These are phyloP conservation scores for Rutilus rutilus DNA, from an alignment of 2,113 vertebrate species.

Conservation along the genomic window DNA sequence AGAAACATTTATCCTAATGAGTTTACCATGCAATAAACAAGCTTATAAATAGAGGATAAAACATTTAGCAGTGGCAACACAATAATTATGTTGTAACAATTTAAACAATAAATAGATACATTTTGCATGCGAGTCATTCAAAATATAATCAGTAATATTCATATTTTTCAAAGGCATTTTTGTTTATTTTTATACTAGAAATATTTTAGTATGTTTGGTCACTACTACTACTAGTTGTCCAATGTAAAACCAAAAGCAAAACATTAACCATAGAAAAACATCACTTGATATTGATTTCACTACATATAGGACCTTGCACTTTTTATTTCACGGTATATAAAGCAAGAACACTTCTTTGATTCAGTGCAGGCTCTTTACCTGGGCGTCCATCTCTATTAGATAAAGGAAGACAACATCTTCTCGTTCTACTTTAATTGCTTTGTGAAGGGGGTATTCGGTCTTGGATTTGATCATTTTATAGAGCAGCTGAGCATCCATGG, in stretches of 20 bases:
- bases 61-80: background rate
- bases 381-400: conserved; percentile 97
- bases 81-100: background rate
- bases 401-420: conserved; percentile 98
- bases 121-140: background rate
- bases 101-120: background rate
- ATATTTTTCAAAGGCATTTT: background rate
- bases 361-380: conserved; percentile 74
- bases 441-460: conserved; percentile 94
- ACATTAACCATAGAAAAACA: background rate
- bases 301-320: too few species aligned
- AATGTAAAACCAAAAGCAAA: background rate
- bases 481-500: conserved; percentile 93
- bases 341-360: background rate
- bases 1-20: background rate
- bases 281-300: background rate
- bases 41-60: background rate
- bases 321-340: background rate
- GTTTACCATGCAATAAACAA: background rate
- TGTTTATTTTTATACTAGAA: background rate
- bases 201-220: background rate
- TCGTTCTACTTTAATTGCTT: conserved; percentile 96
- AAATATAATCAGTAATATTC: background rate
- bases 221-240: background rate
- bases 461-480: conserved; percentile 99